A percentile compares a stretch with the other conserved stretches of the same genome.
Evolutionary conservation across 2,888 invertebrate genomes (phyloP).

Genomic region (Axea sp.): DNA sequence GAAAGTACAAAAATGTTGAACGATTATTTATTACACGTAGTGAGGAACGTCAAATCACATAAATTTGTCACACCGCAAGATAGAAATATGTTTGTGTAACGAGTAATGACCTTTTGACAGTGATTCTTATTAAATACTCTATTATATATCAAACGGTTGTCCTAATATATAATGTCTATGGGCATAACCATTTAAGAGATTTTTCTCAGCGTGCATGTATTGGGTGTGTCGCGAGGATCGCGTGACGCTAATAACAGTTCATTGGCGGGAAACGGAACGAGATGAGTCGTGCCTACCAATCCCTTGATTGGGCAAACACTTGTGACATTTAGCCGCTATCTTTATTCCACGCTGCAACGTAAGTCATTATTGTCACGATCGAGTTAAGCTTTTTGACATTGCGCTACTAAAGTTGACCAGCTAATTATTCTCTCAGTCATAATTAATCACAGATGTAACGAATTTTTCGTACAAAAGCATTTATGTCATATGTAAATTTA

Average conservation of each 20-base stretch:
- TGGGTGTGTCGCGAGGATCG: slow-evolving; percentile 65
- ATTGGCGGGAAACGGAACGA: slow-evolving; percentile 68
- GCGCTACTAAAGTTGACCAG: slow-evolving; percentile 39
- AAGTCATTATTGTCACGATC: slow-evolving; percentile 58
- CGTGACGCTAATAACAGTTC: slow-evolving; percentile 74
- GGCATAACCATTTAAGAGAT: slow-evolving; percentile 41
- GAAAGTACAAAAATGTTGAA: slow-evolving; percentile 10
- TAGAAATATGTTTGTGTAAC: slow-evolving; percentile 42
- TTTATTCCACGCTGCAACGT: slow-evolving; percentile 66
- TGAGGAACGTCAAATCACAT: slow-evolving; percentile 17
- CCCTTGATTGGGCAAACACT: slow-evolving; percentile 73
- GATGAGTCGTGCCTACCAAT: slow-evolving; percentile 76
- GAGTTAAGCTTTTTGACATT: slow-evolving; percentile 47
- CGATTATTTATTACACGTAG: slow-evolving; percentile 30
- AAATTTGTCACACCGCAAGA: slow-evolving; percentile 17
- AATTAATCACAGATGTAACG: slow-evolving; percentile 23
- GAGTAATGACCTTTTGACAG: slow-evolving; percentile 48
- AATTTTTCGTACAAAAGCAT: background rate
- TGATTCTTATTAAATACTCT: slow-evolving; percentile 41
- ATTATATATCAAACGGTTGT: slow-evolving; percentile 41
- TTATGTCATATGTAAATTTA: background rate
- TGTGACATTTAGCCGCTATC: slow-evolving; percentile 75
- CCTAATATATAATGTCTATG: slow-evolving; percentile 35
- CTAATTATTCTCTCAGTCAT: slow-evolving; percentile 30
- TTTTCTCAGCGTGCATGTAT: slow-evolving; percentile 51